These are phyloP conservation scores for Dicrostonyx torquatus DNA, from an alignment of 2,797 vertebrate species.

Conservation along the genomic window DNA sequence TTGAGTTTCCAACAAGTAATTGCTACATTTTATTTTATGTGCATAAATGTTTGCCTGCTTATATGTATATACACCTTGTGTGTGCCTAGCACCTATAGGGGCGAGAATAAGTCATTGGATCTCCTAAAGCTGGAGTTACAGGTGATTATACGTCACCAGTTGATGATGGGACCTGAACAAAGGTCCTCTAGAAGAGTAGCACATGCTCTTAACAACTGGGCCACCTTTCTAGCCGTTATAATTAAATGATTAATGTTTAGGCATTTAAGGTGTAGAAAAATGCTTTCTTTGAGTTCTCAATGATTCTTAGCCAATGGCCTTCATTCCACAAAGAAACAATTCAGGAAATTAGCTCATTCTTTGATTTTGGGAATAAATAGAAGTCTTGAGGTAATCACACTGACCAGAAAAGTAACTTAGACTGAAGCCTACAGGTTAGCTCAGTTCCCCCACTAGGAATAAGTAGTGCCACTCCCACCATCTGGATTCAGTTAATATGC, in stretches of 20 bases:
- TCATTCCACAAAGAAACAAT: slow-evolving; percentile 9
- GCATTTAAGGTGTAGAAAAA: not conserved
- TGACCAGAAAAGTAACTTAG: not conserved
- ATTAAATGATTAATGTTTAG: not conserved
- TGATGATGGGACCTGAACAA: not conserved
- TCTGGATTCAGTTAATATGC: not conserved
- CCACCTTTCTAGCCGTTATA: not conserved
- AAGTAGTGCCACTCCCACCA: not conserved
- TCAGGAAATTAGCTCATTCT: not conserved
- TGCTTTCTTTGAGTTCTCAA: not conserved
- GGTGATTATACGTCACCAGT: not conserved
- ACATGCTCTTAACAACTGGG: not conserved
- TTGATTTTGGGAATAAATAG: not conserved
- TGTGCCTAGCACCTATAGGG: not conserved
- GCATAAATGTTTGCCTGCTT: not conserved
- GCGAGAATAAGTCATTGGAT: not conserved
- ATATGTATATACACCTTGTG: not conserved
- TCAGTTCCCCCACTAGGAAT: not conserved
- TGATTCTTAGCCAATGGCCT: not conserved
- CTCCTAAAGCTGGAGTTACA: not conserved
- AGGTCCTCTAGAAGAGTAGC: not conserved
- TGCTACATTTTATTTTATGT: not conserved
- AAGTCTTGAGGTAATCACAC: not conserved
- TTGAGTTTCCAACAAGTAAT: not conserved
- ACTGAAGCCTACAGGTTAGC: not conserved